Conservation (phyloP, 1,140 invertebrate species). For the Bombus ignitus region DNA sequence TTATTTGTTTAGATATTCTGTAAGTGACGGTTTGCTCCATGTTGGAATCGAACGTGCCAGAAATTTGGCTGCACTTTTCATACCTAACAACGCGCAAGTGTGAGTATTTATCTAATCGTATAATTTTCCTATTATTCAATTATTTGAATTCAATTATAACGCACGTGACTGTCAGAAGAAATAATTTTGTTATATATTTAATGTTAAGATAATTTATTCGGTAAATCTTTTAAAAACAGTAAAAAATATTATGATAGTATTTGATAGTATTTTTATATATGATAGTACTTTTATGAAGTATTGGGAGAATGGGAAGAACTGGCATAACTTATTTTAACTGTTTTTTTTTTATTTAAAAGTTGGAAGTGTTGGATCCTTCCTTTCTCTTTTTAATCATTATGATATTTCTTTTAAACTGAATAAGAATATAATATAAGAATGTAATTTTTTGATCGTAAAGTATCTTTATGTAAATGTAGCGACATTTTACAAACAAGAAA, state of each 20-base stretch:
- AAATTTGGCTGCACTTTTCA: constrained; percentile 92
- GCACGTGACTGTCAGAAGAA: not conserved
- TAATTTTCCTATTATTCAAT: not conserved
- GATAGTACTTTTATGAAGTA: not conserved
- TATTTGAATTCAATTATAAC: not conserved
- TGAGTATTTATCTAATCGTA: constrained; percentile 82
- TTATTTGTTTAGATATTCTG: constrained; percentile 88
- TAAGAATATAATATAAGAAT: too few relatives aligned
- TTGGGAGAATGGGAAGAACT: too few relatives aligned
- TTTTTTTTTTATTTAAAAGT: too few relatives aligned
- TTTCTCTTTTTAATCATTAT: too few relatives aligned
- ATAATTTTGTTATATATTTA: not conserved
- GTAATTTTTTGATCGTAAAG: too few relatives aligned
- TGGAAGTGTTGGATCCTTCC: too few relatives aligned
- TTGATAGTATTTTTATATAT: too few relatives aligned
- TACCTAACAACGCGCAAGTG: constrained; percentile 89
- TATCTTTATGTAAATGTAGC: too few relatives aligned
- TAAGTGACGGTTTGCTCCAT: constrained; percentile 90
- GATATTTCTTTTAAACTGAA: too few relatives aligned
- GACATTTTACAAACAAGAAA: too few relatives aligned
- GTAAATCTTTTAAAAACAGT: not conserved
- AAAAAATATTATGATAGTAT: not conserved
- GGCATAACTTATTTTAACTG: too few relatives aligned
- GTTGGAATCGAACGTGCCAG: constrained; percentile 94
- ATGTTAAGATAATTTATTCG: not conserved